Evolutionary conservation across 2,113 vertebrate species (phyloP).

Genomic region (Ahaetulla prasina): DNA sequence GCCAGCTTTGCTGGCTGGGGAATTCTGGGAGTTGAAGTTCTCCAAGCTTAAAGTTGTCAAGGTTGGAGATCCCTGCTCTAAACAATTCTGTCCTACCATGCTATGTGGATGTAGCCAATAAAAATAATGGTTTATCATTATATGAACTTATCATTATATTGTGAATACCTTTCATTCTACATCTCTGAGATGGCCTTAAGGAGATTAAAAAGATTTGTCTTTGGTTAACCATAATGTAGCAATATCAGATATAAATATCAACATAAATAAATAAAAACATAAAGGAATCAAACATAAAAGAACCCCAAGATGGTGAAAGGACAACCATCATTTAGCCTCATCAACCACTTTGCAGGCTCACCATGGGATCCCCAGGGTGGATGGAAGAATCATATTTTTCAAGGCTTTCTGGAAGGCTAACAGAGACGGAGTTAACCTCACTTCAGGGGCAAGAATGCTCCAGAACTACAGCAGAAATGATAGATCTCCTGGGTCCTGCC

Average conservation of each 20-base stretch:
- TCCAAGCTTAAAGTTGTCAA: too few species aligned
- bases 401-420: not conserved
- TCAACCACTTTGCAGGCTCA: not conserved
- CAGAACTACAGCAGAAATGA: not conserved
- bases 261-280: not conserved
- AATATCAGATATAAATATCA: not conserved
- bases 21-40: too few species aligned
- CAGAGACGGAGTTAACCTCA: not conserved
- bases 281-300: not conserved
- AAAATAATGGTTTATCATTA: not conserved
- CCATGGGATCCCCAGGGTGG: not conserved
- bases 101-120: not conserved
- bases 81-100: not conserved
- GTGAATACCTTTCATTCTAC: not conserved
- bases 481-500: not conserved
- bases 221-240: not conserved
- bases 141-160: not conserved
- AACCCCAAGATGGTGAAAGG: not conserved
- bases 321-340: not conserved
- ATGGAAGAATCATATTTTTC: not conserved
- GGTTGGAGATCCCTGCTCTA: too few species aligned
- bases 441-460: not conserved
- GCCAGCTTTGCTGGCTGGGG: too few species aligned
- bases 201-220: not conserved
- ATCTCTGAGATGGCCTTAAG: not conserved